These are phyloP conservation scores for Mormoops blainvillei DNA, from an alignment of 2,113 vertebrate genomes.

Conservation along the genomic window DNA sequence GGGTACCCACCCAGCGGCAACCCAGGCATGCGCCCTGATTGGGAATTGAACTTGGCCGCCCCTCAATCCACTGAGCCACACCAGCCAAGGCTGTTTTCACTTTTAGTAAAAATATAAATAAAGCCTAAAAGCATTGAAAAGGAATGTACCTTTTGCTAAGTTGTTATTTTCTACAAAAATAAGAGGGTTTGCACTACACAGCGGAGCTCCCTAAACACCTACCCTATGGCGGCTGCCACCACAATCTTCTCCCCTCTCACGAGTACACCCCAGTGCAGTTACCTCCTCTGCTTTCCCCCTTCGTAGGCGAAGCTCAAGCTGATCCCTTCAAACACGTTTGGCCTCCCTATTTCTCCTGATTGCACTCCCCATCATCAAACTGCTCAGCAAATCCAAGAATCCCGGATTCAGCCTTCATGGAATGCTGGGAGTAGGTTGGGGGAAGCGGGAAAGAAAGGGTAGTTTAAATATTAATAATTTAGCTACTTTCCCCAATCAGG, in stretches of 20 bases:
- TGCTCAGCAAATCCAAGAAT: background rate
- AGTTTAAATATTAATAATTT: background rate
- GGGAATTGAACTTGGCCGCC: too few species aligned
- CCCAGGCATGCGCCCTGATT: too few species aligned
- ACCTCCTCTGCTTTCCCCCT: background rate
- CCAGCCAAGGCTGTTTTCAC: background rate
- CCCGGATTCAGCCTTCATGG: background rate
- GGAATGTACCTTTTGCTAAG: background rate
- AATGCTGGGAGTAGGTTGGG: background rate
- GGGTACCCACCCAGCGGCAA: too few species aligned
- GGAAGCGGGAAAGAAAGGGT: background rate
- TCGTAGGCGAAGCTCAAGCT: background rate
- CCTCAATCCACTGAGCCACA: too few species aligned
- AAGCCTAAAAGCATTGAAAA: background rate
- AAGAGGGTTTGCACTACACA: background rate
- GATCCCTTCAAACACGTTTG: background rate
- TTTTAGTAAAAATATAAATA: background rate
- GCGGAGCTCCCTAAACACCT: background rate
- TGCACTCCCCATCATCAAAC: background rate
- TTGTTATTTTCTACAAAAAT: background rate
- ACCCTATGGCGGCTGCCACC: background rate
- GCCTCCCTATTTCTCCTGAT: background rate
- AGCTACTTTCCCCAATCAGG: background rate
- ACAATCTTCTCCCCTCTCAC: background rate
- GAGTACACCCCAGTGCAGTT: background rate